These are phyloP conservation scores for Leuciscus idus DNA, from an alignment of 2,113 vertebrate genomes.

Conservation along the genomic window DNA sequence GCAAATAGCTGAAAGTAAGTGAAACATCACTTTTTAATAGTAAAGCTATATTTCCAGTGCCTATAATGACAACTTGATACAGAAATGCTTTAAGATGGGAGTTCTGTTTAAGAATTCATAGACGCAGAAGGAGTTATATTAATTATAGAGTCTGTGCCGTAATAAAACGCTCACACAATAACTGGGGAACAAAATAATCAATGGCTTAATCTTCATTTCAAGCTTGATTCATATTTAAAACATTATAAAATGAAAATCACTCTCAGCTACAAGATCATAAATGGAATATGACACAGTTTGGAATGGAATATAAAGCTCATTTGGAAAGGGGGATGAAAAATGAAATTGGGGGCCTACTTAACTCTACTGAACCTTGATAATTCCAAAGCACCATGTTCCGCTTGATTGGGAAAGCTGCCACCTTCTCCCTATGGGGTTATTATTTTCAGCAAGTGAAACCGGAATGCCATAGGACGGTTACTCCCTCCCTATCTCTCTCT, in stretches of 20 bases:
- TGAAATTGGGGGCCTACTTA: slow-evolving; percentile 41
- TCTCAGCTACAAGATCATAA: slow-evolving; percentile 12
- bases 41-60: slow-evolving; percentile 56
- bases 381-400: slow-evolving; percentile 53
- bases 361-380: slow-evolving; percentile 49
- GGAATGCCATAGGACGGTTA: slow-evolving; percentile 53
- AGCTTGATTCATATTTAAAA: slow-evolving; percentile 7
- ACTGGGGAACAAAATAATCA: slow-evolving; percentile 21
- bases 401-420: slow-evolving; percentile 67
- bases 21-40: slow-evolving; percentile 17
- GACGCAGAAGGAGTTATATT: background rate
- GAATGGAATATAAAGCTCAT: slow-evolving; percentile 22
- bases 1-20: slow-evolving; percentile 70
- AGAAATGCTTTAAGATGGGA: slow-evolving; percentile 24
- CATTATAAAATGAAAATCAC: background rate
- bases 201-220: slow-evolving; percentile 25
- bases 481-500: slow-evolving; percentile 40
- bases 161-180: slow-evolving; percentile 26
- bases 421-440: slow-evolving; percentile 63
- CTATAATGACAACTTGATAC: background rate
- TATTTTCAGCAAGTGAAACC: slow-evolving; percentile 63
- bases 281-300: slow-evolving; percentile 28
- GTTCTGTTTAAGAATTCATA: slow-evolving; percentile 6
- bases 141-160: background rate
- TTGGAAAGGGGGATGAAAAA: slow-evolving; percentile 37